Conservation (phyloP, 2,113 vertebrate genomes). For the Macroglossus sobrinus region DNA sequence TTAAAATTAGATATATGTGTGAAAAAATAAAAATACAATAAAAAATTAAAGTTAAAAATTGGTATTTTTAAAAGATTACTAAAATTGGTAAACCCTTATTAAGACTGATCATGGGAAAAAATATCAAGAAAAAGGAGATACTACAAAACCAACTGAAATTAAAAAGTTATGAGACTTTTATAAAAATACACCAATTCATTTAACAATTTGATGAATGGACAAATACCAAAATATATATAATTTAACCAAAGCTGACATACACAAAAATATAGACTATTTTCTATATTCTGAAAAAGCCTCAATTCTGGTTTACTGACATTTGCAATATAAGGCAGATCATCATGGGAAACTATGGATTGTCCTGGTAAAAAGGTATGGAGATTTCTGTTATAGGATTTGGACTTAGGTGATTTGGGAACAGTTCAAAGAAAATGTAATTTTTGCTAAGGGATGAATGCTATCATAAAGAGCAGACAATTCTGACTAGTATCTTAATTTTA, state of each 20-base stretch:
- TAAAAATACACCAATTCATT: not conserved
- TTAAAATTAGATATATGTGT: not conserved
- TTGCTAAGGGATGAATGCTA: not conserved
- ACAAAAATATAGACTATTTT: not conserved
- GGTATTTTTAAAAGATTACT: not conserved
- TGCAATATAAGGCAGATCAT: not conserved
- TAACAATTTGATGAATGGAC: not conserved
- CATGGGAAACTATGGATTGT: not conserved
- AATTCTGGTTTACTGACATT: not conserved
- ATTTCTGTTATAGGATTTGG: not conserved
- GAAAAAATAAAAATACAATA: not conserved
- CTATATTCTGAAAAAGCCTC: not conserved
- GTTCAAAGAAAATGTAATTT: not conserved
- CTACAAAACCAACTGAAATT: not conserved
- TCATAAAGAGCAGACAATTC: not conserved
- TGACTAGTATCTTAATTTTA: not conserved
- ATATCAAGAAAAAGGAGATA: not conserved
- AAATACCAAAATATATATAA: not conserved
- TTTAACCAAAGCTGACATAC: not conserved
- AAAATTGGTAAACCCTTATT: not conserved
- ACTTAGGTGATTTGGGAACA: not conserved
- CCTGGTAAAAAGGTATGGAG: not conserved
- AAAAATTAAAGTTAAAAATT: not conserved
- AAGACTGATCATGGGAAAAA: not conserved
- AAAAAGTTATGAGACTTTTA: not conserved